Conservation (phyloP, 2,797 vertebrate genomes). For the Eulemur albifrons region DNA sequence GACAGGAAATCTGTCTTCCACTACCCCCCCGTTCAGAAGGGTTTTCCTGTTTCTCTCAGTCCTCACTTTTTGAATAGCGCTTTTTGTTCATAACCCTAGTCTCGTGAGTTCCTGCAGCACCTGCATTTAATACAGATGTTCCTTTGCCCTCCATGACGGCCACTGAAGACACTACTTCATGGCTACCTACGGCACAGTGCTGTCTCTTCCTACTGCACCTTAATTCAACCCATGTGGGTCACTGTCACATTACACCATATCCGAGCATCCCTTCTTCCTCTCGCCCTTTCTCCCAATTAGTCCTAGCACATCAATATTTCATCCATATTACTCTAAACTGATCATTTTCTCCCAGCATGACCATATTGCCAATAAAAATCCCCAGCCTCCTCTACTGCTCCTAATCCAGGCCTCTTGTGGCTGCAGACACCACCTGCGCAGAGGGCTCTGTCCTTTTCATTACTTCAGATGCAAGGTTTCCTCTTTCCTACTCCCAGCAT, state of each 20-base stretch:
- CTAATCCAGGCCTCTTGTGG: background rate
- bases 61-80: background rate
- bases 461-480: rapidly evolving
- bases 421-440: rapidly evolving
- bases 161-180: background rate
- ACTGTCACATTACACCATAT: background rate
- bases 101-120: background rate
- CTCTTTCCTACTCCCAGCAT: background rate
- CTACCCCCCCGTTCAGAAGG: background rate
- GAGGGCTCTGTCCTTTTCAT: background rate
- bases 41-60: background rate
- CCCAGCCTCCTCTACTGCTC: background rate
- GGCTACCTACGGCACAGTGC: rapidly evolving
- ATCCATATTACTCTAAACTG: background rate
- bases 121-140: background rate
- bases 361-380: rapidly evolving
- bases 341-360: background rate
- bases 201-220: background rate
- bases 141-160: rapidly evolving
- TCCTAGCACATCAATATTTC: background rate
- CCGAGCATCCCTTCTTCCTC: background rate
- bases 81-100: background rate
- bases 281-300: background rate
- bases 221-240: background rate
- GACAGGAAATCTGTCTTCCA: background rate